Evolutionary conservation across 2,113 vertebrate genomes (phyloP).

Genomic region (Syngnathus floridae): DNA sequence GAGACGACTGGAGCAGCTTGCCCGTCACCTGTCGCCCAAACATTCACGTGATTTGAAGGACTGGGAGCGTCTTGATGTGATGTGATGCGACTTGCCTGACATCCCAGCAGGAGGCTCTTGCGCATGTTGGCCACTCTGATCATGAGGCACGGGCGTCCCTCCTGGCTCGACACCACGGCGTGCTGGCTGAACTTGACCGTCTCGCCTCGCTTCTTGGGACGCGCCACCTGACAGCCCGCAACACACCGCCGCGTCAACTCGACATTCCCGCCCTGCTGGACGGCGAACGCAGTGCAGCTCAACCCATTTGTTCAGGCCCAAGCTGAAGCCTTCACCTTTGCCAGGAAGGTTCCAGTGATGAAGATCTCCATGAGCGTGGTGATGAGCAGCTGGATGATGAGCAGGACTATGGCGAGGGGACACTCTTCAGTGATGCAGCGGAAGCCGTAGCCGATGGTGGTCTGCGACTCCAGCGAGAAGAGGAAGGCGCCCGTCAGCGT

Average conservation of each 20-base stretch:
- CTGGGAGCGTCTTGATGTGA: no score
- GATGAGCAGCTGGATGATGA: constrained; percentile 89
- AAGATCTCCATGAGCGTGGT: constrained; percentile 97
- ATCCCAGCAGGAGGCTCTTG: constrained; percentile 90
- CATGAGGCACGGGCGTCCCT: constrained; percentile 88
- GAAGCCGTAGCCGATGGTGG: constrained; percentile 94
- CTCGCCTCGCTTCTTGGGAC: constrained; percentile 89
- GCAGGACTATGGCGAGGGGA: constrained; percentile 85
- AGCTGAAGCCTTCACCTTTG: constrained; percentile 69
- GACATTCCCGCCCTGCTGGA: background rate
- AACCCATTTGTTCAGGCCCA: no score
- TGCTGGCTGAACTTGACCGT: constrained; percentile 92
- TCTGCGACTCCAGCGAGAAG: constrained; percentile 94
- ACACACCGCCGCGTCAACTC: background rate
- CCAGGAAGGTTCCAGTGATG: constrained; percentile 95
- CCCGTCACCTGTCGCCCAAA: constrained; percentile 73
- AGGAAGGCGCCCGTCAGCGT: constrained; percentile 90
- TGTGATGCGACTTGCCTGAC: constrained; percentile 66
- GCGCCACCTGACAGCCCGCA: constrained; percentile 70
- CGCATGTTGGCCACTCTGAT: constrained; percentile 95
- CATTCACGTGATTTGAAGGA: no score
- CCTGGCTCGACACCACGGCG: constrained; percentile 80
- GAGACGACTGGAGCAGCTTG: constrained; percentile 86
- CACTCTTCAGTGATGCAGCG: constrained; percentile 96
- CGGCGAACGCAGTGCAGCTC: background rate